Base-by-base conservation (phyloP, 1,140 invertebrate genomes). In the Zeugodacus cucurbitae region DNA sequence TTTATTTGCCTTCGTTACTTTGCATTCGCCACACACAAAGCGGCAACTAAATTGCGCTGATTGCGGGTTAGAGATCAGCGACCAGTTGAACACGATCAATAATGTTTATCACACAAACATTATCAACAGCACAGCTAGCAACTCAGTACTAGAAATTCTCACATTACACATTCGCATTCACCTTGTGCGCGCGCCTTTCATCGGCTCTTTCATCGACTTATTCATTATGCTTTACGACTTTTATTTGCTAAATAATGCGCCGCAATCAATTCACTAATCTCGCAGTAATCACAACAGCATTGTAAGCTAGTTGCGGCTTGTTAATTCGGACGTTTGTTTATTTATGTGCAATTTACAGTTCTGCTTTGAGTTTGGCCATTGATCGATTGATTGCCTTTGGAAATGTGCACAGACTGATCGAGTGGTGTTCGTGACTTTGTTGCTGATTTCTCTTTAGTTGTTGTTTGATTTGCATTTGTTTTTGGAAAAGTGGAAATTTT, bases 11-110 rank as follows among this genome's bases (percentile, higher is more conserved):
- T n/a, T n/a, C n/a, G 37, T 29, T 74, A 41, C 10, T 44, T 82
- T 54, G 74, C 37, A 82, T 82, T 82, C 41, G 11, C 41, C 74
- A 48, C 41, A 82, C 22, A 82, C 41, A 82, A 48, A 54, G 26
- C 22, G n/a, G 74, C 74, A 82, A 17, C 74, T 82, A 82, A 82
- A 48, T 29, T 29, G 58, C 26, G n/a, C 41, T 48, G 74, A 82
- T 82, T 82, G 41, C 41, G 11, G 74, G 74, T 82, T 82, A 82
- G 74, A 82, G 74, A 82, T 82, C 41, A 82, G 41, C 41, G 74
- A 6, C 37, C 6, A 48, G 74, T 29, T 82, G 41, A 48, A 48
- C 41, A 54, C 74, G 74, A 48, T 82, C 41, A 44, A 11, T 14
- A 74, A 44, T 44, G 37, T 0, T 70, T 17, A 70, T 8, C 34